Evolutionary conservation across 2,113 vertebrate species (phyloP), one percentile per base, ranked within the genome.

Genomic region (Columba livia): DNA sequence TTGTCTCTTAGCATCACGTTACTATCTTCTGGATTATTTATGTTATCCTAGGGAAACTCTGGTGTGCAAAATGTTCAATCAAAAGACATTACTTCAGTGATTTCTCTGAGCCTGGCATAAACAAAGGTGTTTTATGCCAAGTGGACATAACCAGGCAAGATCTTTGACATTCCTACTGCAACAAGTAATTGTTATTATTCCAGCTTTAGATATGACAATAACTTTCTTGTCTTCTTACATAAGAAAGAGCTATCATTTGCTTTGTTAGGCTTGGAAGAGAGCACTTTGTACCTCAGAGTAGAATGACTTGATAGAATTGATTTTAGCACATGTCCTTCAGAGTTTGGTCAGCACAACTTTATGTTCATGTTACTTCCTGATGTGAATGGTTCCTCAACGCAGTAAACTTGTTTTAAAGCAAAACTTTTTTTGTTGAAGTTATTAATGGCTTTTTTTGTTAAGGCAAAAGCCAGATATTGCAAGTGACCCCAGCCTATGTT

Each of bases 71-170:
- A 53, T 6, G 54, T 91, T 93, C 72, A 77, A 57, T 89, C 78
- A 47, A 73, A 93, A 84, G 92, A 87, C 85, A 79, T 1, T 50
- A 94, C 78, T 95, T 94, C 94, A 78, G 91, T 67, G 47, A 72
- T 90, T 93, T 79, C 51, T 89, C 65, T 61, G 44, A 85, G 85
- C 92, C 95, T 97, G 94, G 97, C 96, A 94, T 85, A 96, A 98
- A 97, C 96, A 97, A 86, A 67, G 21, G 15, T 5, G 23, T 77
- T 88, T 38, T 29, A 23, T 4, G 95, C 97, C 97, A 97, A 90
- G 64, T 78, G 64, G 69, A 85, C 73, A 25, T 34, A 84, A 69
- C 73, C 92, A 80, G 57, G 89, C 84, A 93, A 80, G 81, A 6
- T 88, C 80, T 84, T 78, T 90, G 94, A 97, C 93, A 96, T 97